Evolutionary conservation across 2,113 vertebrate genomes (phyloP).

Genomic region (Danionella cerebrum): DNA sequence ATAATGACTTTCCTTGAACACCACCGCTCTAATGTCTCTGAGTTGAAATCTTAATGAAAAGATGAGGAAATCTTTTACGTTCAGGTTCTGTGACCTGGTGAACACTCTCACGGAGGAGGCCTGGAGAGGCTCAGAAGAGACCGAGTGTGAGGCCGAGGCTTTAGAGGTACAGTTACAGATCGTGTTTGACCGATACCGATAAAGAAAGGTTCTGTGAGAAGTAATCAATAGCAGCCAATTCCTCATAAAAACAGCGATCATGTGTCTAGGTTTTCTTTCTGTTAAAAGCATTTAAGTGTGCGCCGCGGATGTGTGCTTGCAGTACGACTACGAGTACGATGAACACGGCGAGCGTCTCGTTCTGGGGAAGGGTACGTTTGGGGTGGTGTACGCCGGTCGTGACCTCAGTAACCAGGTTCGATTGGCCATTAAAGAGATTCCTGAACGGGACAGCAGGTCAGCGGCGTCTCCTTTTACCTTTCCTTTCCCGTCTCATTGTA

Average conservation of each 20-base stretch:
- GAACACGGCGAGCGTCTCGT: constrained; percentile 87
- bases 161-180: constrained; percentile 86
- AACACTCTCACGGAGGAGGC: constrained; percentile 89
- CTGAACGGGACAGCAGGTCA: constrained; percentile 95
- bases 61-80: too few relatives aligned
- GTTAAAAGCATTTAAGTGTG: too few relatives aligned
- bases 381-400: constrained; percentile 91
- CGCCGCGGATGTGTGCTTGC: constrained; percentile 25
- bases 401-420: constrained; percentile 98
- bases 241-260: too few relatives aligned
- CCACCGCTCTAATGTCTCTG: too few relatives aligned
- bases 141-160: constrained; percentile 82
- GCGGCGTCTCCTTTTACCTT: constrained; percentile 21
- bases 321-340: constrained; percentile 98
- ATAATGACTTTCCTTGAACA: too few relatives aligned
- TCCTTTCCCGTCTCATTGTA: too few relatives aligned
- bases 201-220: too few relatives aligned
- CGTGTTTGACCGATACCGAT: too few relatives aligned
- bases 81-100: constrained; percentile 92
- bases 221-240: too few relatives aligned
- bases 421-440: constrained; percentile 97
- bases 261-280: too few relatives aligned
- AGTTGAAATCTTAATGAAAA: too few relatives aligned
- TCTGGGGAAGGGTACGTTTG: constrained; percentile 93
- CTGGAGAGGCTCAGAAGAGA: constrained; percentile 79